A percentile compares a stretch with the other conserved stretches of the same genome.
Conservation (phyloP, 2,113 vertebrate species). For the Penelope pileata region DNA sequence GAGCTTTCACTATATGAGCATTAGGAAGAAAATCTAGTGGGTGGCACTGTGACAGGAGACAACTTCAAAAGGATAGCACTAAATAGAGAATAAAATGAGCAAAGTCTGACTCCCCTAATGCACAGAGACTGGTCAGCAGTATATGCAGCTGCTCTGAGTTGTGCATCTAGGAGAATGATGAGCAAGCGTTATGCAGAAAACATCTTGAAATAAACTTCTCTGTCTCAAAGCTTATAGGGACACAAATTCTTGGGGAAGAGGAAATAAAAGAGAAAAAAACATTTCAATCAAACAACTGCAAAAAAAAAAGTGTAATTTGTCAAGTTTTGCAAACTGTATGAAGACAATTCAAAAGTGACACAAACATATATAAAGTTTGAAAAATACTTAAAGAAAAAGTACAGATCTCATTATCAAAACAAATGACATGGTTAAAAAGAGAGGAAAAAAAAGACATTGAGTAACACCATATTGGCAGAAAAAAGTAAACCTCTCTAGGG, state of each 20-base stretch:
- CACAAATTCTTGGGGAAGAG: not conserved
- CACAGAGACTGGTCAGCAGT: not conserved
- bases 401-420: slow-evolving; percentile 63
- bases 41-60: not conserved
- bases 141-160: slow-evolving; percentile 12
- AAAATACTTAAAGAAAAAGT: slow-evolving; percentile 59
- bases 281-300: slow-evolving; percentile 32
- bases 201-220: slow-evolving; percentile 10
- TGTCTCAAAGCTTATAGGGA: not conserved
- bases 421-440: slow-evolving; percentile 45
- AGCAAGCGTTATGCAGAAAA: slow-evolving; percentile 16
- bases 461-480: slow-evolving; percentile 57
- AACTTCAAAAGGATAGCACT: not conserved
- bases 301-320: slow-evolving; percentile 60
- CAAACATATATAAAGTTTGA: slow-evolving; percentile 64
- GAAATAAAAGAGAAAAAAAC: slow-evolving; percentile 36
- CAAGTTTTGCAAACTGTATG: slow-evolving; percentile 62
- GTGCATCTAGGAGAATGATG: slow-evolving; percentile 5
- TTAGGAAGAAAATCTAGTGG: not conserved
- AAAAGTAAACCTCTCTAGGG: slow-evolving; percentile 59
- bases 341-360: slow-evolving; percentile 69
- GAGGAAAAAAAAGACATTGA: slow-evolving; percentile 13
- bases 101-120: not conserved
- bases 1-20: not conserved
- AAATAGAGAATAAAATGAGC: not conserved